phyloP scores from a whole-genome alignment of 2,888 invertebrate species.

The Cryptophagus acutangulus region DNA sequence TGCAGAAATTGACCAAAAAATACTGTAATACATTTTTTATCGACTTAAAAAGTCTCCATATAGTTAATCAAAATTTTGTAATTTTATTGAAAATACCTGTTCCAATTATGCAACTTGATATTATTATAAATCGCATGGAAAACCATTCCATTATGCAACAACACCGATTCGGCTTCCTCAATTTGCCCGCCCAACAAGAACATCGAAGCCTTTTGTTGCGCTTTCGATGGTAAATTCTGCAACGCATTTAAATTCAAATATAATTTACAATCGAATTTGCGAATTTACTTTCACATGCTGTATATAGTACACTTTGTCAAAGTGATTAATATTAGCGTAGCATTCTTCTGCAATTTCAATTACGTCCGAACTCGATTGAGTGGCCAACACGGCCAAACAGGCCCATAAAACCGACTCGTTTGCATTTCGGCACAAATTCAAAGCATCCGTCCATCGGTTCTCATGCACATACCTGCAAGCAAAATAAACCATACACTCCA shows the following conservation, averaged over 20 bases:
- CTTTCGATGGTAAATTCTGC: constrained; percentile 51
- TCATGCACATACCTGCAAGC: constrained; percentile 61
- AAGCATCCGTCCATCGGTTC: constrained; percentile 62
- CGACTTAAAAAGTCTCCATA: background rate
- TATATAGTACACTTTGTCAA: constrained; percentile 81
- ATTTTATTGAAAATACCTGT: constrained; percentile 56
- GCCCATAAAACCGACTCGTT: constrained; percentile 80
- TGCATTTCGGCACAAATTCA: constrained; percentile 41
- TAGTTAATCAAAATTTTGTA: constrained; percentile 3
- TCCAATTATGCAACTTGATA: constrained; percentile 69
- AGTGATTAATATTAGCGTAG: constrained; percentile 84
- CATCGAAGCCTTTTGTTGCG: constrained; percentile 62
- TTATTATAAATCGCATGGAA: constrained; percentile 69
- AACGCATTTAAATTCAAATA: constrained; percentile 17
- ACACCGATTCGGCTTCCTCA: constrained; percentile 65
- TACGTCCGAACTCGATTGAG: constrained; percentile 66
- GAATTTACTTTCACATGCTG: constrained; percentile 68
- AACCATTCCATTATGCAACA: constrained; percentile 62
- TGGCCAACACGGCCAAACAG: constrained; percentile 86
- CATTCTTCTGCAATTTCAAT: constrained; percentile 92
- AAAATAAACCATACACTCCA: too few relatives aligned
- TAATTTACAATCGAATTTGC: constrained; percentile 11
- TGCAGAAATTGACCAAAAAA: too few relatives aligned
- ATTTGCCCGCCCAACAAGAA: constrained; percentile 63
- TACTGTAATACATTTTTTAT: too few relatives aligned